These are phyloP conservation scores for Graptemys geographica DNA, from an alignment of 2,797 vertebrate species.

Conservation along the genomic window DNA sequence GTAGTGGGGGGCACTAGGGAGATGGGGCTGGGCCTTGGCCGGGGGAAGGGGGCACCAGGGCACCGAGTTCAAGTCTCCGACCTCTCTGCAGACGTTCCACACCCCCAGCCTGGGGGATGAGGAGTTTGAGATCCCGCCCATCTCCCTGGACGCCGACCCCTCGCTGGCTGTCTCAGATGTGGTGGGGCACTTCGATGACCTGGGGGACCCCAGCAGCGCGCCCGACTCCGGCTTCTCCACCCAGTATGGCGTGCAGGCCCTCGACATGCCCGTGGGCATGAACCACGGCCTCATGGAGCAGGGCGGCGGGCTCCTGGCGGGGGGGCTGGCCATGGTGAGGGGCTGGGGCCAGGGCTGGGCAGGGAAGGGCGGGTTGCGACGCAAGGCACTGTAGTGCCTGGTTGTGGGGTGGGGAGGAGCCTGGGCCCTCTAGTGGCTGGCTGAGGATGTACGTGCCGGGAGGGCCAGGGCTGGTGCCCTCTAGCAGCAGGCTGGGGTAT, in stretches of 20 bases:
- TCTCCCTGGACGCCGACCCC: slow-evolving; percentile 91
- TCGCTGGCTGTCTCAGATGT: slow-evolving; percentile 90
- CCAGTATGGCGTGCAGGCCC: slow-evolving; percentile 79
- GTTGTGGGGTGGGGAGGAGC: slow-evolving; percentile 46
- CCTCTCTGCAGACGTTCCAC: slow-evolving; percentile 88
- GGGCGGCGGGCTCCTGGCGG: slow-evolving; percentile 75
- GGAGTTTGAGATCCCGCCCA: slow-evolving; percentile 96
- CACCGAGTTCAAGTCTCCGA: background rate
- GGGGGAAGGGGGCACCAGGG: background rate
- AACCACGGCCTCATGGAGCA: slow-evolving; percentile 80
- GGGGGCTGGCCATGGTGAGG: slow-evolving; percentile 80
- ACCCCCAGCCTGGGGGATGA: slow-evolving; percentile 94
- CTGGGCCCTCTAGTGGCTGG: no score
- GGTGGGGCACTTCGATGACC: slow-evolving; percentile 91
- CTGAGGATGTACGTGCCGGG: background rate
- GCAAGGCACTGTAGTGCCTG: slow-evolving; percentile 75
- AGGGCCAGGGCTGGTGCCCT: background rate
- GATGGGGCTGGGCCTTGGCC: background rate
- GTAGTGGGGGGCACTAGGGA: background rate
- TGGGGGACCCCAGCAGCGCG: slow-evolving; percentile 82
- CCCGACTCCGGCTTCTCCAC: slow-evolving; percentile 77
- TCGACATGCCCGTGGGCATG: slow-evolving; percentile 81
- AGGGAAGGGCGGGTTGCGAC: slow-evolving; percentile 24
- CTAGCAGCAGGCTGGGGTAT: background rate
- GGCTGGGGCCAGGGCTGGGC: background rate